Percentiles rank a stretch among this genome's conserved stretches.
Evolutionary conservation across 2,797 vertebrate genomes (phyloP).

Genomic region (Sciurus vulgaris): DNA sequence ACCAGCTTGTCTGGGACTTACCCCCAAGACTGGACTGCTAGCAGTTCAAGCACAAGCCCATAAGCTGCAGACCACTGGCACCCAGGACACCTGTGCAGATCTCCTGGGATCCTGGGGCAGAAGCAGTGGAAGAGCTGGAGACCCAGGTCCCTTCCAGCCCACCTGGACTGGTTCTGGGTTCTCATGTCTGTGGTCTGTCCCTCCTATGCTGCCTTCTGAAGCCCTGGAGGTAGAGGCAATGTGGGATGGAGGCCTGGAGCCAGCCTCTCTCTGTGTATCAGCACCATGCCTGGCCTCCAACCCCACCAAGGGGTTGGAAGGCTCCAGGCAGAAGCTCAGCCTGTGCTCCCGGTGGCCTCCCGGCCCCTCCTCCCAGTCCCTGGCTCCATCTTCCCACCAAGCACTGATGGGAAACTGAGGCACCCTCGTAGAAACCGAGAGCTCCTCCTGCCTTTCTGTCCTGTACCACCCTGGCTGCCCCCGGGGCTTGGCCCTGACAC

Average conservation of each 20-base stretch:
- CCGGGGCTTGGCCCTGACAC: not conserved
- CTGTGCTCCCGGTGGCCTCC: not conserved
- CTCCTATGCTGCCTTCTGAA: not conserved
- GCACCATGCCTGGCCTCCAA: not conserved
- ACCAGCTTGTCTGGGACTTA: not conserved
- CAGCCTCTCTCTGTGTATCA: not conserved
- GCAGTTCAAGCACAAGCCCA: not conserved
- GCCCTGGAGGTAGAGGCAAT: not conserved
- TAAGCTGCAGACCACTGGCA: not conserved
- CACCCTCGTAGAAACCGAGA: not conserved
- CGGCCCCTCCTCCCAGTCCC: too few species aligned
- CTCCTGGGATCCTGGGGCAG: not conserved
- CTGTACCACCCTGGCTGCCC: not conserved
- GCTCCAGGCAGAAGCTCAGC: not conserved
- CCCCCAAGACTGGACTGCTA: not conserved
- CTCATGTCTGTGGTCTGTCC: rapidly evolving
- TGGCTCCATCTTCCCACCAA: not conserved
- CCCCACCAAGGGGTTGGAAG: not conserved
- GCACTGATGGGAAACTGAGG: not conserved
- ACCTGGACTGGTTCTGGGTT: not conserved
- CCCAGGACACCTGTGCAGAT: not conserved
- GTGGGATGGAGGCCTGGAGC: not conserved
- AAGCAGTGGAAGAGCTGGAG: not conserved
- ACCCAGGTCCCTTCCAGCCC: not conserved
- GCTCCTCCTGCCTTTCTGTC: not conserved